These are phyloP conservation scores for Epicauta chinensis DNA, from an alignment of 1,140 invertebrate species.

Conservation along the genomic window DNA sequence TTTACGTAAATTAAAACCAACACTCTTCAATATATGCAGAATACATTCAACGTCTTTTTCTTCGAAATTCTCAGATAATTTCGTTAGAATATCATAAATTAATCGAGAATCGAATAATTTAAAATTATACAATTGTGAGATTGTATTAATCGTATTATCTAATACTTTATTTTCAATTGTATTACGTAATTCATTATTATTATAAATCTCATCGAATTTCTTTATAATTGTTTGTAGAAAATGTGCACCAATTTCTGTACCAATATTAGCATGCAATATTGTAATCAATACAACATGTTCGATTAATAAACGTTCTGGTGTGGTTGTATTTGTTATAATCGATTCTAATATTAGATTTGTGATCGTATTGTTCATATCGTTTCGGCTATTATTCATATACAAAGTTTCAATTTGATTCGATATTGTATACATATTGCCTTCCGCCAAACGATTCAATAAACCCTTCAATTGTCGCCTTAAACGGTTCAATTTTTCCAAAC, in stretches of 20 bases:
- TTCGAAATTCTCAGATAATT: constrained; percentile 54
- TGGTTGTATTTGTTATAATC: constrained; percentile 53
- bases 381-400: constrained; percentile 68
- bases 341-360: constrained; percentile 63
- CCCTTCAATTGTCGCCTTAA: constrained; percentile 80
- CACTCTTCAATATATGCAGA: constrained; percentile 66
- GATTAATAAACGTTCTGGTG: constrained; percentile 72
- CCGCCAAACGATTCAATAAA: constrained; percentile 79
- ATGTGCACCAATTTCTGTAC: constrained; percentile 79
- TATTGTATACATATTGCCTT: constrained; percentile 82
- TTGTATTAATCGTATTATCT: constrained; percentile 77
- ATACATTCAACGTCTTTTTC: constrained; percentile 87
- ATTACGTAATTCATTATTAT: constrained; percentile 34
- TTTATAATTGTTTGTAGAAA: constrained; percentile 65
- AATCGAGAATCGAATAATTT: constrained; percentile 72
- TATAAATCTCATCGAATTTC: constrained; percentile 58
- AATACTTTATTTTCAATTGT: constrained; percentile 67
- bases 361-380: constrained; percentile 76
- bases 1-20: constrained; percentile 80
- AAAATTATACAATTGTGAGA: constrained; percentile 85
- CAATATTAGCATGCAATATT: constrained; percentile 84
- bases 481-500: constrained; percentile 53
- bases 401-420: constrained; percentile 63
- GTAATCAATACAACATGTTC: constrained; percentile 80
- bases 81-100: constrained; percentile 70